Evolutionary conservation across 2,113 vertebrate species (phyloP).

Genomic region (Nycticebus coucang): DNA sequence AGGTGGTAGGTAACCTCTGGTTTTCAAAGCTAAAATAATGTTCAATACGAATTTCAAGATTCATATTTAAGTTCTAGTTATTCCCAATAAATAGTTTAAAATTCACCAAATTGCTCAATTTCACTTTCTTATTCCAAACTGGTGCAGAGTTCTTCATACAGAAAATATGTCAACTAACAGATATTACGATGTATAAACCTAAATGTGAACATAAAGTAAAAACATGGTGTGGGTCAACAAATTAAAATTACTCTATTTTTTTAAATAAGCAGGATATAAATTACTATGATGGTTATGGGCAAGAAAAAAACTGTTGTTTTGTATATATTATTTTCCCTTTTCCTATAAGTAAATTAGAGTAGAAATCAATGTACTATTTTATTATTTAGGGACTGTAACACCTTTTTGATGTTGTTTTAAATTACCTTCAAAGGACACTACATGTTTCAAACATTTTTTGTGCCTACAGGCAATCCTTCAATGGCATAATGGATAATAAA

Average conservation of each 20-base stretch:
- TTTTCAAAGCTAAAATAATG: not conserved
- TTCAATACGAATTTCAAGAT: not conserved
- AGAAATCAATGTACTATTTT: constrained; percentile 16
- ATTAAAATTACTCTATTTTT: constrained; percentile 11
- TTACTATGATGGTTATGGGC: not conserved
- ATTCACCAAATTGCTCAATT: not conserved
- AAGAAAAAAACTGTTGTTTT: not conserved
- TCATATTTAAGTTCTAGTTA: constrained; percentile 41
- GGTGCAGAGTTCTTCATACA: constrained; percentile 5
- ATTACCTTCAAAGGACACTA: constrained; percentile 9
- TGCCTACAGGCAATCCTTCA: constrained; percentile 9
- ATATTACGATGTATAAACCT: constrained; percentile 25
- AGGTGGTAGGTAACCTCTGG: constrained; percentile 34
- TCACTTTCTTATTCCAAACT: not conserved
- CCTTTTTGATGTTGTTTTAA: constrained; percentile 6
- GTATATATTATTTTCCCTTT: not conserved
- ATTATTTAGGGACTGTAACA: not conserved
- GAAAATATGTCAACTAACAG: not conserved
- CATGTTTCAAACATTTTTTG: constrained; percentile 37
- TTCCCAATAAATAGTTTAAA: constrained; percentile 41
- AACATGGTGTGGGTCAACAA: not conserved
- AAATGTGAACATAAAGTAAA: constrained; percentile 18
- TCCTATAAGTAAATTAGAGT: not conserved
- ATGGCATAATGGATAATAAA: constrained; percentile 10
- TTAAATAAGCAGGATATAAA: not conserved